Conservation (phyloP, 2,797 vertebrate genomes). For the Acrossocheilus wenchowensis region DNA sequence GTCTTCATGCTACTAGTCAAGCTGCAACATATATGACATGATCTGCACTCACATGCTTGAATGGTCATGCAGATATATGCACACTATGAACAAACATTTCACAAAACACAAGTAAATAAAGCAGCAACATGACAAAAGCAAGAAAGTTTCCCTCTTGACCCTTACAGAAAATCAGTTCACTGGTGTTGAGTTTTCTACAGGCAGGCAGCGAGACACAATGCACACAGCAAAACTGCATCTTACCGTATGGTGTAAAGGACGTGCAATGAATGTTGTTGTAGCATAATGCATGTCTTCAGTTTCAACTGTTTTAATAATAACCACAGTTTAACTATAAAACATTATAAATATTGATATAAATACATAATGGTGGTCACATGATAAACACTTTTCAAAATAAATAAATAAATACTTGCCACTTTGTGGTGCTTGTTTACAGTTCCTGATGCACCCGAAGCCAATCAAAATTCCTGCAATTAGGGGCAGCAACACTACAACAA, state of each 20-base stretch:
- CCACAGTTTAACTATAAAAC: background rate
- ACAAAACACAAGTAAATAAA: no score
- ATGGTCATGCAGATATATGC: no score
- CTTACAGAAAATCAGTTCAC: background rate
- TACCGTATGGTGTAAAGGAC: background rate
- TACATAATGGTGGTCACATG: background rate
- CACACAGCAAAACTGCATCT: background rate
- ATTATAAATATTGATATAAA: no score
- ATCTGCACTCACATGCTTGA: background rate
- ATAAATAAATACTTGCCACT: background rate
- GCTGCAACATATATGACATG: background rate
- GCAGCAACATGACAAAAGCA: no score
- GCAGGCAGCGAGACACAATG: background rate
- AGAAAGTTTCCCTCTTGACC: background rate
- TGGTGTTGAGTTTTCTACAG: background rate
- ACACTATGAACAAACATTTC: no score
- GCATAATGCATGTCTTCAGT: background rate
- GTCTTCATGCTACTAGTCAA: background rate
- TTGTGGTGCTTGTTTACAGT: accelerated
- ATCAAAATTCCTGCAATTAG: background rate
- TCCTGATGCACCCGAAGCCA: background rate
- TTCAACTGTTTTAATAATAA: conserved; percentile 23
- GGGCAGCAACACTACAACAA: accelerated
- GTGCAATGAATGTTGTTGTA: background rate
- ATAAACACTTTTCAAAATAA: background rate